phyloP scores from a whole-genome alignment of 2,888 invertebrate genomes.

The Lucinisca nassula region DNA sequence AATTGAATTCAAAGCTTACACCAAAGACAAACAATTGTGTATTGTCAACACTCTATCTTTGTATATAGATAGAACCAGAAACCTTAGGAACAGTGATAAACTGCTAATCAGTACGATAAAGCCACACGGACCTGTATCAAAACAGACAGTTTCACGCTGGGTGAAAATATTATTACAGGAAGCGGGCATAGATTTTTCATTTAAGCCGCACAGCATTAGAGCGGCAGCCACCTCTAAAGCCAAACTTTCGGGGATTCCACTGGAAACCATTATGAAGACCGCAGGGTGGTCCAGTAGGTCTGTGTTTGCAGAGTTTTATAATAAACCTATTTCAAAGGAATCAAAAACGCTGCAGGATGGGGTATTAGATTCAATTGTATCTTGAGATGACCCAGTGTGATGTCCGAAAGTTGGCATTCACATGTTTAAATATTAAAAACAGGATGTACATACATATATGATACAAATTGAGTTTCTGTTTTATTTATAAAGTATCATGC shows the following conservation, averaged over 20 bases:
- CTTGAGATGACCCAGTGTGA: not conserved
- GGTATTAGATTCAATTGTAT: not conserved
- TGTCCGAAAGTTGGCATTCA: not conserved
- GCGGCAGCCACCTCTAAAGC: slow-evolving; percentile 28
- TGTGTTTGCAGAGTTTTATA: slow-evolving; percentile 14
- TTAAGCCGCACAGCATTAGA: slow-evolving; percentile 12
- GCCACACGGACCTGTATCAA: slow-evolving; percentile 15
- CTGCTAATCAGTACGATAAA: slow-evolving; percentile 16
- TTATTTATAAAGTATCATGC: slow-evolving; percentile 6
- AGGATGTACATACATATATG: not conserved
- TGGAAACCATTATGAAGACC: slow-evolving; percentile 13
- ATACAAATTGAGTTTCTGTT: not conserved
- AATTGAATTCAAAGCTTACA: not conserved
- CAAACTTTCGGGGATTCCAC: slow-evolving; percentile 9
- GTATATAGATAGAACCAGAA: slow-evolving; percentile 10
- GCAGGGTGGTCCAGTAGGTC: slow-evolving; percentile 35
- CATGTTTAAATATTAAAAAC: too few species aligned
- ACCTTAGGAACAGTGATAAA: not conserved
- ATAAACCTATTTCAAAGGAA: slow-evolving; percentile 9
- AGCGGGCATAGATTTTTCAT: slow-evolving; percentile 7
- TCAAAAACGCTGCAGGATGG: not conserved
- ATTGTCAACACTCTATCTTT: not conserved
- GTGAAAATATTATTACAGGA: slow-evolving; percentile 8
- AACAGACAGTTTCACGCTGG: slow-evolving; percentile 16
- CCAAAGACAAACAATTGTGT: not conserved